Conservation (phyloP, 2,888 invertebrate genomes). For the Pseudococcus longispinus region DNA sequence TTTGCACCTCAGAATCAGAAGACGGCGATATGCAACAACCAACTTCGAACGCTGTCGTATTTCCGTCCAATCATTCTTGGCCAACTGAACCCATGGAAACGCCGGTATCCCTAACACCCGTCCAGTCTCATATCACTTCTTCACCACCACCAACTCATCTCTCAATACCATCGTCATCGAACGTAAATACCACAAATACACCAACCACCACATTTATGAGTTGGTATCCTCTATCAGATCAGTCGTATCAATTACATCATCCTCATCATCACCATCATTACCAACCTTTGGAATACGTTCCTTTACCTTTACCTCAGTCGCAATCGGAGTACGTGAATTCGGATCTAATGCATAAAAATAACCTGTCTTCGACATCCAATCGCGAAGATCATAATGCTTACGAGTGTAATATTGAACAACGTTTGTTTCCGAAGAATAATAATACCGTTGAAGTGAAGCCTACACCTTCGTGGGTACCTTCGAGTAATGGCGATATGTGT, state of each 20-base stretch:
- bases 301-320: constrained; percentile 12
- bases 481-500: constrained; percentile 18
- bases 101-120: not conserved
- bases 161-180: not conserved
- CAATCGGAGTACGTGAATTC: constrained; percentile 39
- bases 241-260: constrained; percentile 31
- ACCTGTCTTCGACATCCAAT: not conserved
- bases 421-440: constrained; percentile 45
- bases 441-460: not conserved
- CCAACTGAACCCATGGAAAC: constrained; percentile 20
- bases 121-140: constrained; percentile 22
- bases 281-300: constrained; percentile 45
- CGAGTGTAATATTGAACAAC: constrained; percentile 36
- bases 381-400: not conserved
- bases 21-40: constrained; percentile 28
- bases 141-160: constrained; percentile 14
- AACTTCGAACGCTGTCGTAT: not conserved
- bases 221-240: constrained; percentile 33
- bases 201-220: constrained; percentile 8
- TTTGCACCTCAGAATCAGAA: constrained; percentile 31
- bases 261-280: constrained; percentile 44
- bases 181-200: not conserved
- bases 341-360: constrained; percentile 4
- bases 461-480: not conserved
- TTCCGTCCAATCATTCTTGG: not conserved